Evolutionary conservation across 2,113 vertebrate species (phyloP).

Genomic region (Nyctereutes procyonoides): DNA sequence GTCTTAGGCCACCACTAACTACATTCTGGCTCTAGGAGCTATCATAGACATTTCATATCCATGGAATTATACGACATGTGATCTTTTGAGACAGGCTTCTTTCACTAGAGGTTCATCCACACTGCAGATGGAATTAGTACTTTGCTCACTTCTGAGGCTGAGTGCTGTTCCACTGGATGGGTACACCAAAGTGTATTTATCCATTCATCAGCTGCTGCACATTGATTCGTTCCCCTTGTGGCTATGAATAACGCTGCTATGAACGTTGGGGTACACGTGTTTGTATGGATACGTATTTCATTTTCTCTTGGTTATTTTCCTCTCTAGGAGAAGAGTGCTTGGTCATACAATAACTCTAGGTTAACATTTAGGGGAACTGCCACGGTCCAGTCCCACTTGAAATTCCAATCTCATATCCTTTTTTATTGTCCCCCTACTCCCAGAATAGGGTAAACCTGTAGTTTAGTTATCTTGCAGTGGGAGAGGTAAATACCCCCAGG

Average conservation of each 20-base stretch:
- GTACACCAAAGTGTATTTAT: neutral
- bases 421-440: neutral
- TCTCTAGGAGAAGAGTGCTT: neutral
- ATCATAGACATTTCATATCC: neutral
- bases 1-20: neutral
- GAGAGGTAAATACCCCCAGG: neutral
- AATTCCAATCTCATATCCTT: slow-evolving; percentile 13
- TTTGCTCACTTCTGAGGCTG: neutral
- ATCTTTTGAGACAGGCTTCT: neutral
- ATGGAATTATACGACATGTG: neutral
- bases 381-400: neutral
- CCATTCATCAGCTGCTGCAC: neutral
- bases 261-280: neutral
- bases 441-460: neutral
- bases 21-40: neutral
- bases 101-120: neutral
- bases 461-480: neutral
- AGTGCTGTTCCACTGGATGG: neutral
- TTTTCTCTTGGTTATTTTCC: neutral
- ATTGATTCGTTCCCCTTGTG: neutral
- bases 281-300: neutral
- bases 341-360: neutral
- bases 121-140: neutral
- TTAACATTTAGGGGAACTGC: slow-evolving; percentile 11
- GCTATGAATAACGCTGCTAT: neutral